phyloP scores from a whole-genome alignment of 1,140 invertebrate species.

The Drosophila nebulosa region DNA sequence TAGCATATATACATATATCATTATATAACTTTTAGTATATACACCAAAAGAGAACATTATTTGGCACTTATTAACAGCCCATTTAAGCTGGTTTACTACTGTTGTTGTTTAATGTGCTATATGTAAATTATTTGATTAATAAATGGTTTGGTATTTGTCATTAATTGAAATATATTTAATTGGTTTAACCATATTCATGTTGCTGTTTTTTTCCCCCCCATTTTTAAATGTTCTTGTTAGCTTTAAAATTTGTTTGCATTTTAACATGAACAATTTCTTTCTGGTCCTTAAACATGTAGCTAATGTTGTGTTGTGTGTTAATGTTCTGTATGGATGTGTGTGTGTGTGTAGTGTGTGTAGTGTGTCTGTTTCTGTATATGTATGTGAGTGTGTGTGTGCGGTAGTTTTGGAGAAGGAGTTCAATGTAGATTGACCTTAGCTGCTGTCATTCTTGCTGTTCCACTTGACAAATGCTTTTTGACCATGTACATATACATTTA shows the following conservation, averaged over 20 bases:
- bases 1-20: too few species aligned
- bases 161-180: constrained; percentile 1
- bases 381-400: neutral
- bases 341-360: too few species aligned
- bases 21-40: neutral
- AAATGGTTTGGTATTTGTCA: neutral
- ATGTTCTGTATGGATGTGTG: neutral
- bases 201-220: neutral
- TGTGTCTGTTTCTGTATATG: neutral
- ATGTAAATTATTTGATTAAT: constrained; percentile 1
- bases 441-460: neutral
- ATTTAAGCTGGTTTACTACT: neutral
- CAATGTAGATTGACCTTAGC: neutral
- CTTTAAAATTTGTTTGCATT: neutral
- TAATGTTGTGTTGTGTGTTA: neutral
- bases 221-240: constrained; percentile 8
- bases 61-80: neutral
- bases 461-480: neutral
- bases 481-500: neutral
- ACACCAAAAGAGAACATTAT: neutral
- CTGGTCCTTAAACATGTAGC: neutral
- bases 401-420: neutral
- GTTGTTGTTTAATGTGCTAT: neutral
- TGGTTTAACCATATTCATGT: constrained; percentile 1
- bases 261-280: neutral